Percentiles rank a stretch among this genome's conserved stretches.
These are phyloP conservation scores for Epinephelus lanceolatus DNA, from an alignment of 2,113 vertebrate species.

Conservation along the genomic window DNA sequence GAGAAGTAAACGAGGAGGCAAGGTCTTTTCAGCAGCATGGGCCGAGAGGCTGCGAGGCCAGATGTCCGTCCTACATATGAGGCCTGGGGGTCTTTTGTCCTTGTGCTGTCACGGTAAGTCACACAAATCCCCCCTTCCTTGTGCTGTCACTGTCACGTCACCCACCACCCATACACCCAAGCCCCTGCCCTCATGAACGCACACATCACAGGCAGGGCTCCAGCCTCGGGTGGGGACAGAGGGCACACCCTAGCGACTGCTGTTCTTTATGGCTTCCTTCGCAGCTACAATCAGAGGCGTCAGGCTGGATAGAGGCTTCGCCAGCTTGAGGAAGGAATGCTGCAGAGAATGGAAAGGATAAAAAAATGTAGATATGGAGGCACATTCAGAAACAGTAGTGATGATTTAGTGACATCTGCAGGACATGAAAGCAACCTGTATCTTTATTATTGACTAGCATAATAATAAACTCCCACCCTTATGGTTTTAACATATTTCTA, in stretches of 20 bases:
- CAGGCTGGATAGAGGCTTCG: conserved; percentile 98
- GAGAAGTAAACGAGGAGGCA: conserved; percentile 75
- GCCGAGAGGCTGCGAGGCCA: conserved; percentile 74
- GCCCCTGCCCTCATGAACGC: conserved; percentile 60
- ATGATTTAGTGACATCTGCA: background rate
- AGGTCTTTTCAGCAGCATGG: conserved; percentile 74
- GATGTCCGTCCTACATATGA: conserved; percentile 64
- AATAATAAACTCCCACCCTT: too few species aligned
- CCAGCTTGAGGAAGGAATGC: conserved; percentile 99
- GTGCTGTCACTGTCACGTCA: conserved; percentile 65
- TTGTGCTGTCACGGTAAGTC: conserved; percentile 68
- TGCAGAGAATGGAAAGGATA: conserved; percentile 73
- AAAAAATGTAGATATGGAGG: background rate
- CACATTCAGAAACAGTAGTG: background rate
- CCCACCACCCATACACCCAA: conserved; percentile 58
- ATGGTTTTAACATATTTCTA: too few species aligned
- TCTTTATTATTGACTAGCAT: too few species aligned
- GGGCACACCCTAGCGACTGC: conserved; percentile 90
- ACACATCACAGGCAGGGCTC: conserved; percentile 64
- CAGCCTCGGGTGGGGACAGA: conserved; percentile 69
- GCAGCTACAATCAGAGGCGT: conserved; percentile 99
- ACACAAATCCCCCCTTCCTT: conserved; percentile 58
- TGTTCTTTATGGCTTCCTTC: conserved; percentile 99
- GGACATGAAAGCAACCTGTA: background rate
- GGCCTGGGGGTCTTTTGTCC: conserved; percentile 67